A percentile compares a stretch with the other conserved stretches of the same genome.
Conservation (phyloP, 2,113 vertebrate genomes). For the Garra rufa region DNA sequence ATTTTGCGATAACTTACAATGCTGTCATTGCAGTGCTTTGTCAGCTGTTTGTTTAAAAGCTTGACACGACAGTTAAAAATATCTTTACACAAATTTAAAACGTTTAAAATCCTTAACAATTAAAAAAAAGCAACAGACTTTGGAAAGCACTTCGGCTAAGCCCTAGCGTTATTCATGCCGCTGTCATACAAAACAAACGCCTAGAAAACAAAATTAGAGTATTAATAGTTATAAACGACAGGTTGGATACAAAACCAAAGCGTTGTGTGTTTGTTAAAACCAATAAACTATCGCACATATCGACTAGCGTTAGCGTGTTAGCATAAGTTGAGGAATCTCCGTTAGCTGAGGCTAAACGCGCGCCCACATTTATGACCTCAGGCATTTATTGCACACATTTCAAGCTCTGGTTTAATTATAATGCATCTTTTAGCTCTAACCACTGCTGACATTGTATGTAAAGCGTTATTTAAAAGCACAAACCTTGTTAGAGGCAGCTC, state of each 20-base stretch:
- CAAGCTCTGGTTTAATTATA: not conserved
- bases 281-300: not conserved
- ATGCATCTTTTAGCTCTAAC: not conserved
- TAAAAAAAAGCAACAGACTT: not conserved
- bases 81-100: not conserved
- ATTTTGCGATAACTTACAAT: not conserved
- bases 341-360: slow-evolving; percentile 33
- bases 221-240: too few relatives aligned
- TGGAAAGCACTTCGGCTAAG: not conserved
- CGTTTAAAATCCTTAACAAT: not conserved
- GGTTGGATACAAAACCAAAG: not conserved
- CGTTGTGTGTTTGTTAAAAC: not conserved
- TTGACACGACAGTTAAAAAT: not conserved
- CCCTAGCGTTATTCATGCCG: not conserved
- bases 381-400: not conserved
- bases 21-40: not conserved
- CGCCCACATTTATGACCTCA: slow-evolving; percentile 15
- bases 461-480: slow-evolving; percentile 46
- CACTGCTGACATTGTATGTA: not conserved
- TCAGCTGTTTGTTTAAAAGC: not conserved
- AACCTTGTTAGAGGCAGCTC: slow-evolving; percentile 76
- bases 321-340: slow-evolving; percentile 46
- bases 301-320: slow-evolving; percentile 41
- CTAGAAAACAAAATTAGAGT: not conserved
- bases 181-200: not conserved